A percentile compares a stretch with the other conserved stretches of the same genome.
Evolutionary conservation across 1,140 invertebrate species (phyloP).

Genomic region (Reticulitermes speratus): DNA sequence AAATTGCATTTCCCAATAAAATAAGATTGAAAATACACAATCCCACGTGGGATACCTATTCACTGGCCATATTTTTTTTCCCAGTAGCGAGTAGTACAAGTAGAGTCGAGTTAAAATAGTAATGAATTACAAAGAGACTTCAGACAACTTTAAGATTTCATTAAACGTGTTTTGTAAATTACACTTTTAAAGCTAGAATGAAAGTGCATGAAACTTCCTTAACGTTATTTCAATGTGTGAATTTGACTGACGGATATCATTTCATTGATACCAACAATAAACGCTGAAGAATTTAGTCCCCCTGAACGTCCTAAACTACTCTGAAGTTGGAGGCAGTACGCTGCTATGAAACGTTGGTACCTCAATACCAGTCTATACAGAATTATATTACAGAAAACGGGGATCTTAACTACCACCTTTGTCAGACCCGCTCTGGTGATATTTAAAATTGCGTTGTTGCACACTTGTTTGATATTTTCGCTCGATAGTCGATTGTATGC

Average conservation of each 20-base stretch:
- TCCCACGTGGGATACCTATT: not conserved
- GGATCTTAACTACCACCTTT: too few species aligned
- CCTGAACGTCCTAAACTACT: too few species aligned
- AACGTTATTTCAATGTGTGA: not conserved
- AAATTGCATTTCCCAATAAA: not conserved
- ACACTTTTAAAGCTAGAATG: not conserved
- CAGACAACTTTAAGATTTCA: not conserved
- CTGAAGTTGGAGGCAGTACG: too few species aligned
- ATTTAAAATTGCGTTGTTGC: too few species aligned
- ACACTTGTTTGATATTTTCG: not conserved
- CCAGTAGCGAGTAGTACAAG: not conserved
- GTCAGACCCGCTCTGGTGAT: too few species aligned
- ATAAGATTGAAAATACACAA: not conserved
- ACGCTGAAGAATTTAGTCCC: not conserved
- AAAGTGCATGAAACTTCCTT: not conserved
- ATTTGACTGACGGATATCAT: not conserved
- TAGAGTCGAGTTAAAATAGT: not conserved
- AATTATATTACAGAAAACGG: too few species aligned
- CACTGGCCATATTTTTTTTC: conserved; percentile 19
- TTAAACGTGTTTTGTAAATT: not conserved
- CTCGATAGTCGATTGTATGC: not conserved
- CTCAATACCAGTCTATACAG: too few species aligned
- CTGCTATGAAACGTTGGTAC: too few species aligned
- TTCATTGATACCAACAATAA: not conserved
- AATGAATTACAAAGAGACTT: not conserved